Conservation (phyloP, 2,888 invertebrate species). For the Ecdyonurus torrentis region DNA sequence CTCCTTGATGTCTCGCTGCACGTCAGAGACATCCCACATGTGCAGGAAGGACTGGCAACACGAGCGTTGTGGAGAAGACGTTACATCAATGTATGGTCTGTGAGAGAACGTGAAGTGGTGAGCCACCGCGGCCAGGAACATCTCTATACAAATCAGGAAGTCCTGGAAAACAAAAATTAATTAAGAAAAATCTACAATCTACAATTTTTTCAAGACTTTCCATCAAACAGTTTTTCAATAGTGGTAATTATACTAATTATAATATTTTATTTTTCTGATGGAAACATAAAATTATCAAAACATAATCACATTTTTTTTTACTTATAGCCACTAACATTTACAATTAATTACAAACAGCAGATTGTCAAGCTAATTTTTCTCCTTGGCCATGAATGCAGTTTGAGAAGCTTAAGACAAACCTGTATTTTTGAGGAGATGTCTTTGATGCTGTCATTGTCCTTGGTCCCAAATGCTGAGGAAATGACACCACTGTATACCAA, state of each 20-base stretch:
- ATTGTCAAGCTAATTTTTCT: too few species aligned
- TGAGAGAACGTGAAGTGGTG: constrained; percentile 95
- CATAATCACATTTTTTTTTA: too few species aligned
- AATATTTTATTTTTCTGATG: too few species aligned
- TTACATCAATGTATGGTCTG: constrained; percentile 51
- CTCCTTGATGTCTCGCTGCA: constrained; percentile 80
- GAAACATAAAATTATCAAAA: too few species aligned
- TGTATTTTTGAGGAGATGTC: constrained; percentile 68
- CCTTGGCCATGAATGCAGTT: too few species aligned
- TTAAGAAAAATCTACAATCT: constrained; percentile 9
- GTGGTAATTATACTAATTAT: neutral
- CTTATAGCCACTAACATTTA: too few species aligned
- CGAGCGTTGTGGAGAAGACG: constrained; percentile 26
- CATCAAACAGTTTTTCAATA: neutral
- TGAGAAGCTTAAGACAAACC: too few species aligned
- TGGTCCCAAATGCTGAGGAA: constrained; percentile 52
- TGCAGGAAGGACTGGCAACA: constrained; percentile 71
- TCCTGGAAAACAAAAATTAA: constrained; percentile 45
- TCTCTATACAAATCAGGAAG: constrained; percentile 92
- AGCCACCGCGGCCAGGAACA: constrained; percentile 90
- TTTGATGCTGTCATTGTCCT: constrained; percentile 46
- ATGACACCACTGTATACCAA: constrained; percentile 71
- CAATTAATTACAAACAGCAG: too few species aligned
- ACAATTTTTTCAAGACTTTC: neutral
- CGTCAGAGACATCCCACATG: constrained; percentile 96